Base-by-base conservation (phyloP, 2,888 invertebrate genomes). In the Nephrotoma appendiculata region DNA sequence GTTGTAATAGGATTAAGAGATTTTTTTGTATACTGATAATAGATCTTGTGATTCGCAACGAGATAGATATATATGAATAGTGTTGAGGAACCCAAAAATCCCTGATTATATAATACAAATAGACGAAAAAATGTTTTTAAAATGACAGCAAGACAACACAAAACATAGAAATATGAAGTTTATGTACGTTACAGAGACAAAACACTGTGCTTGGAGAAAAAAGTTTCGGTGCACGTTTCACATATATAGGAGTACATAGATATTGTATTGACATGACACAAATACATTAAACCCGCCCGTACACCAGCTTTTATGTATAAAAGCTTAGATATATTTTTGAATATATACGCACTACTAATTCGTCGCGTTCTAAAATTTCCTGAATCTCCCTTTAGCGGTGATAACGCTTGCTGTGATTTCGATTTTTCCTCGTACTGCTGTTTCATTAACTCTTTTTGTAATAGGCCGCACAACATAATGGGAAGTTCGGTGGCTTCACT, bases 401-500 rank as follows among this genome's bases (percentile, higher is more conserved):
- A 84, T 42, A 84, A 84, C 6, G 84, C 15, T 43, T 89, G 88
- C 86, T 88, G 87, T 45, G 88, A 88, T 83, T 86, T 12, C 12
- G 42, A n/a, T 85, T 86, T 83, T 41, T 48, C 41, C 41, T 86
- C 83, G 48, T 86, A 48, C 11, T 85, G 87, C n/a, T 87, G 87
- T 41, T 83, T 31, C n/a, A 91, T 89, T 41, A 91, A 41, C 43
- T 90, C 91, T 45, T 90, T 90, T 87, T 91, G 92, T 88, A 93
- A 89, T 48, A 93, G 90, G 87, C 92, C 92, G 87, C 92, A 92
- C 45, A 93, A 90, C 88, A 92, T 92, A 41, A 92, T 90, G 87
- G 93, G 93, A 88, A 93, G 90, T 86, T 91, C 90, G 85, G 91
- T 89, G 43, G 91, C 90, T 88, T 91, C 92, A 87, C 90, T 90